phyloP scores from a whole-genome alignment of 1,140 invertebrate genomes.

The Hyles vespertilio region DNA sequence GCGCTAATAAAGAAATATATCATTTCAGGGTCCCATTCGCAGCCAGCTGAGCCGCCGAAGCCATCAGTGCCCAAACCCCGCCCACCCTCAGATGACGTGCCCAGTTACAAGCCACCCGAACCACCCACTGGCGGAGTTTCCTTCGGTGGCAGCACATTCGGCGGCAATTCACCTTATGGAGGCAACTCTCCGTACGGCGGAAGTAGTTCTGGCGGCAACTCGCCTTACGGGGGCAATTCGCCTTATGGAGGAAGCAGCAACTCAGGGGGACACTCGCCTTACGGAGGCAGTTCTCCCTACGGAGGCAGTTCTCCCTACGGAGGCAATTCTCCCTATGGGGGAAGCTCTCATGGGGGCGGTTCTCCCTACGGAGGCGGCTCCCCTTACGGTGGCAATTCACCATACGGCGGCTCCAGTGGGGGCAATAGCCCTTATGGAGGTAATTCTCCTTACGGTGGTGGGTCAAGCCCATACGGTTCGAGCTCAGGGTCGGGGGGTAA shows the following conservation, averaged over 20 bases:
- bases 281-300: too few relatives aligned
- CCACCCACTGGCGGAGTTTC: conserved; percentile 37
- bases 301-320: too few relatives aligned
- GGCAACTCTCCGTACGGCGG: conserved; percentile 23
- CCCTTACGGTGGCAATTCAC: conserved; percentile 27
- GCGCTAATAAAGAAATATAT: neutral
- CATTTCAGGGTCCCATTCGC: conserved; percentile 54
- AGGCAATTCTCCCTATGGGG: too few relatives aligned
- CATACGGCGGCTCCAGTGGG: conserved; percentile 23
- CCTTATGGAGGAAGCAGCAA: conserved; percentile 14
- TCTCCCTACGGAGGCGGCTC: too few relatives aligned
- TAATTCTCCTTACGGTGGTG: conserved; percentile 7
- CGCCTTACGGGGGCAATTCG: conserved; percentile 28
- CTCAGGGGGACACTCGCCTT: conserved; percentile 27
- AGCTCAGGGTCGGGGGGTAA: conserved; percentile 33
- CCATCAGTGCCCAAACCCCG: conserved; percentile 37
- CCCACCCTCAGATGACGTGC: conserved; percentile 41
- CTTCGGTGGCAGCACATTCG: conserved; percentile 29
- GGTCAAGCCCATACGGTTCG: conserved; percentile 5
- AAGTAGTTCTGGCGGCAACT: conserved; percentile 29
- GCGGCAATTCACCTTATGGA: conserved; percentile 22
- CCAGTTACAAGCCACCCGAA: conserved; percentile 61
- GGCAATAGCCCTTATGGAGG: conserved; percentile 18
- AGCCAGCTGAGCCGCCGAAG: conserved; percentile 47
- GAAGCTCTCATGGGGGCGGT: too few relatives aligned